phyloP scores from a whole-genome alignment of 1,140 invertebrate species.

The Lycorma delicatula region DNA sequence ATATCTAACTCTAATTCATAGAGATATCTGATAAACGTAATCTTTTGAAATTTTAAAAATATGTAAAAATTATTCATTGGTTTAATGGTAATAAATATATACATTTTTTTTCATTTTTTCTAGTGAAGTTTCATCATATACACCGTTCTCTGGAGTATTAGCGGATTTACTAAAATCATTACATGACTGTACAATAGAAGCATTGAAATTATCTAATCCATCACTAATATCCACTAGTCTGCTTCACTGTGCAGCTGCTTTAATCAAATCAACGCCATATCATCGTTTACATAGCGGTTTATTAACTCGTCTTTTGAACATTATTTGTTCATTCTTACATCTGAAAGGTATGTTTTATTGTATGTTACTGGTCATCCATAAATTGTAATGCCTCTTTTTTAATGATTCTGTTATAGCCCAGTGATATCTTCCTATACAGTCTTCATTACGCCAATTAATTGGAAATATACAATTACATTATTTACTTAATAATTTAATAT shows the following conservation, averaged over 20 bases:
- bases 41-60: too few species aligned
- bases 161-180: conserved; percentile 10
- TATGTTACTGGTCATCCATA: too few species aligned
- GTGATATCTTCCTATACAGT: too few species aligned
- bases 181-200: conserved; percentile 3
- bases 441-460: too few species aligned
- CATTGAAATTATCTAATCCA: not conserved
- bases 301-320: not conserved
- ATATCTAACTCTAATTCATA: too few species aligned
- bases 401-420: too few species aligned
- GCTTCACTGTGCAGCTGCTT: not conserved
- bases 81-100: too few species aligned
- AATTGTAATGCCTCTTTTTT: too few species aligned
- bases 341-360: not conserved
- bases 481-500: too few species aligned
- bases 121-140: conserved; percentile 13
- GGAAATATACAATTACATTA: too few species aligned
- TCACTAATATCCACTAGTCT: not conserved
- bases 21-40: too few species aligned
- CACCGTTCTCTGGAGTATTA: conserved; percentile 14
- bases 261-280: not conserved
- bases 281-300: not conserved
- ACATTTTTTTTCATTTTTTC: not conserved
- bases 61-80: too few species aligned
- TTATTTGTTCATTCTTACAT: not conserved